Percentiles rank a stretch among this genome's conserved stretches.
Conservation (phyloP, 1,140 invertebrate genomes). For the Monochamus saltuarius region DNA sequence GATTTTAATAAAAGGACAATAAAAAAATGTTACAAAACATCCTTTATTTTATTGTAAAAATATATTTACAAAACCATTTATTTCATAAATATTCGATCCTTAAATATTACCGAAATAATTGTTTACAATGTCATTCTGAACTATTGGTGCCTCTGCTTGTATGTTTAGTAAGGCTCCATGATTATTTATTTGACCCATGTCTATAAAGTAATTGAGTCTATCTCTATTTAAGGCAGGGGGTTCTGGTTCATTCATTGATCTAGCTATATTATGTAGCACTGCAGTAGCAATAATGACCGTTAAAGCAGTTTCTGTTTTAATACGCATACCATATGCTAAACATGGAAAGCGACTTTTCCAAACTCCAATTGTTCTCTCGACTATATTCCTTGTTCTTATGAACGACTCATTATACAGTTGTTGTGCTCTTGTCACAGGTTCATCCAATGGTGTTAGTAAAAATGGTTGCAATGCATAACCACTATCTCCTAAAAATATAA, state of each 20-base stretch:
- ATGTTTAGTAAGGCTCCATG: too few species aligned
- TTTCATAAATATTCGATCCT: too few species aligned
- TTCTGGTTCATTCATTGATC: conserved; percentile 4
- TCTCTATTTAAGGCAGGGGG: not conserved
- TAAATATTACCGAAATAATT: too few species aligned
- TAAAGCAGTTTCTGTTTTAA: conserved; percentile 36
- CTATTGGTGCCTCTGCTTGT: too few species aligned
- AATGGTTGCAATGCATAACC: conserved; percentile 35
- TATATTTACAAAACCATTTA: too few species aligned
- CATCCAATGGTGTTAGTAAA: conserved; percentile 41
- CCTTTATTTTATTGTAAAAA: too few species aligned
- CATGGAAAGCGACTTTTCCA: conserved; percentile 48
- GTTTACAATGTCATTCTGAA: too few species aligned
- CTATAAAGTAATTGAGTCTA: conserved; percentile 44
- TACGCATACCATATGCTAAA: conserved; percentile 32
- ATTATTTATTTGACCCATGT: conserved; percentile 64
- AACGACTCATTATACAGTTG: conserved; percentile 45
- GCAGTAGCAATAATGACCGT: conserved; percentile 39
- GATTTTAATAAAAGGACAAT: too few species aligned
- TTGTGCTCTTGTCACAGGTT: conserved; percentile 34
- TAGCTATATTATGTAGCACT: conserved; percentile 25
- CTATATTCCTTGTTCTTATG: conserved; percentile 43
- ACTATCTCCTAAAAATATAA: conserved; percentile 28
- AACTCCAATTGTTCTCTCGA: conserved; percentile 46
- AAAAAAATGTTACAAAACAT: too few species aligned